phyloP scores from a whole-genome alignment of 2,113 vertebrate genomes.

The Hyla sarda region DNA sequence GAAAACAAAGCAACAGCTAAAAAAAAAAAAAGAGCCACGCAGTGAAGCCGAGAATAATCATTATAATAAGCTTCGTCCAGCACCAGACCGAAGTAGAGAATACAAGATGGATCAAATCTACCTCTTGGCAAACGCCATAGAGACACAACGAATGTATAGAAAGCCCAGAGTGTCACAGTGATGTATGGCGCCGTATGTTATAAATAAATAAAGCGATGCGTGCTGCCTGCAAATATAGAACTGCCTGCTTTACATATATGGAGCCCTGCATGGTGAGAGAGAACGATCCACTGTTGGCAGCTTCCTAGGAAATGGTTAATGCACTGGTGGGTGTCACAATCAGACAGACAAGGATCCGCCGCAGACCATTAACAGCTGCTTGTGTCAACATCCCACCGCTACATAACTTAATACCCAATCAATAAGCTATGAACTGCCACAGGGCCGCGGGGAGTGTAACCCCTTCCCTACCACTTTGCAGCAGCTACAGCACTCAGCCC shows the following conservation, averaged over 20 bases:
- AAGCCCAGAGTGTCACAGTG: neutral
- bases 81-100: neutral
- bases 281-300: neutral
- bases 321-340: constrained; percentile 2
- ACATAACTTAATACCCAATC: constrained; percentile 51
- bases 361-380: constrained; percentile 37
- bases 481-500: neutral
- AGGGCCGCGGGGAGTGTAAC: neutral
- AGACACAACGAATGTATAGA: neutral
- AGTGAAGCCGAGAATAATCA: neutral
- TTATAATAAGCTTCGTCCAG: neutral
- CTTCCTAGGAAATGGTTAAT: neutral
- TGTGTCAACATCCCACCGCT: constrained; percentile 45
- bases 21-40: neutral
- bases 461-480: neutral
- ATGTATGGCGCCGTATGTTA: constrained; percentile 14
- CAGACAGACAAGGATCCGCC: constrained; percentile 25
- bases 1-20: neutral
- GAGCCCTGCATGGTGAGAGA: neutral
- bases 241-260: neutral
- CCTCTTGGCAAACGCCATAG: neutral
- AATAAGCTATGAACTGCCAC: constrained; percentile 33
- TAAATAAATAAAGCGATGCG: constrained; percentile 17
- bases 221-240: neutral
- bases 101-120: neutral